Percentiles rank a stretch among this genome's conserved stretches.
Conservation (phyloP, 2,888 invertebrate species). For the Leptopilina drosophilae region DNA sequence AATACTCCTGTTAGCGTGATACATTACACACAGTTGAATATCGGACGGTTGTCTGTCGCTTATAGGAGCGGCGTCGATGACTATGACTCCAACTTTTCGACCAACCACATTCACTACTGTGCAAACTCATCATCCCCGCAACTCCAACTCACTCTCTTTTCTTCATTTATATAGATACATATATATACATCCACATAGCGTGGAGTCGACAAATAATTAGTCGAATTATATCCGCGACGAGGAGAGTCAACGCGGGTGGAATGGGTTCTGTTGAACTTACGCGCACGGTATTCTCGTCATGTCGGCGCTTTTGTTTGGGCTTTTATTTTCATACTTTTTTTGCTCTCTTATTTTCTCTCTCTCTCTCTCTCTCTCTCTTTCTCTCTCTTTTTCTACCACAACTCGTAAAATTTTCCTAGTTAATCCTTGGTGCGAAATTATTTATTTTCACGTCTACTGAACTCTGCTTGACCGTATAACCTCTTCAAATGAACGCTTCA, state of each 20-base stretch:
- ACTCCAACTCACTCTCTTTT: neutral
- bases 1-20: neutral
- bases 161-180: neutral
- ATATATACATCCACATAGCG: too few species aligned
- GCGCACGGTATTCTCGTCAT: neutral
- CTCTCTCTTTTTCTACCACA: neutral
- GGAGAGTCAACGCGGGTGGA: neutral
- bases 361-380: neutral
- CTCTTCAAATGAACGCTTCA: conserved; percentile 12
- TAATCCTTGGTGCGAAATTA: conserved; percentile 22
- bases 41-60: neutral
- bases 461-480: conserved; percentile 31
- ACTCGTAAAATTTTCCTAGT: conserved; percentile 13
- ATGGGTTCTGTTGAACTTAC: neutral
- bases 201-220: conserved; percentile 25
- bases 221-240: conserved; percentile 20
- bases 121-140: neutral
- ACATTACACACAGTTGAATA: conserved; percentile 1
- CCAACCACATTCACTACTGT: neutral
- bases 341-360: too few species aligned
- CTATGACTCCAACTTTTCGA: neutral
- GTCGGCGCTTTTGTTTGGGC: conserved; percentile 1
- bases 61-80: neutral
- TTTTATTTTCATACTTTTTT: neutral
- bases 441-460: conserved; percentile 31